Evolutionary conservation across 2,113 vertebrate genomes (phyloP).

Genomic region (Boulengeromyrus knoepffleri): DNA sequence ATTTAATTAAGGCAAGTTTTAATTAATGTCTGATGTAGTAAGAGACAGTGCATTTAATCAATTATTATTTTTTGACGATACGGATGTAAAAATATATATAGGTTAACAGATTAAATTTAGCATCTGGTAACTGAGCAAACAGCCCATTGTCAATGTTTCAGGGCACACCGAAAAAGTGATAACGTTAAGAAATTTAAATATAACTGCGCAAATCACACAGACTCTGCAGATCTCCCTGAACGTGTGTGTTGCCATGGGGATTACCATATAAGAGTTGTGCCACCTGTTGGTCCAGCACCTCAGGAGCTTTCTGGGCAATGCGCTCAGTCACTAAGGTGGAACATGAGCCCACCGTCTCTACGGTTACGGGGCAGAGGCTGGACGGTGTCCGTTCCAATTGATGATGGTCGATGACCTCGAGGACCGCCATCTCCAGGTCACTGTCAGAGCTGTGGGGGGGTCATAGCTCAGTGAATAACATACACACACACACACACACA

Average conservation of each 20-base stretch:
- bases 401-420: constrained; percentile 82
- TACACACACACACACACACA: no score
- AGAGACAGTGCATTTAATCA: background rate
- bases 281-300: constrained; percentile 65
- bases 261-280: constrained; percentile 79
- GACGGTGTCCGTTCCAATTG: constrained; percentile 56
- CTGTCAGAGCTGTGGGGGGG: constrained; percentile 59
- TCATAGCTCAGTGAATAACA: background rate
- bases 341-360: constrained; percentile 81
- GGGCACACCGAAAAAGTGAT: background rate
- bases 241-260: background rate
- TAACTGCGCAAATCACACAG: background rate
- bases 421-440: constrained; percentile 68
- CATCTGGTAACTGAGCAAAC: background rate
- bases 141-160: background rate
- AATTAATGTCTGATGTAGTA: background rate
- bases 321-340: constrained; percentile 78
- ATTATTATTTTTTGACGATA: background rate
- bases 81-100: background rate
- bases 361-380: constrained; percentile 56
- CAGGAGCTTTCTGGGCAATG: constrained; percentile 67
- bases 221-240: background rate
- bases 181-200: background rate
- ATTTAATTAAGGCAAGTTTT: background rate
- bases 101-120: background rate